Evolutionary conservation across 2,888 invertebrate species (phyloP).

Genomic region (Trissolcus japonicus): DNA sequence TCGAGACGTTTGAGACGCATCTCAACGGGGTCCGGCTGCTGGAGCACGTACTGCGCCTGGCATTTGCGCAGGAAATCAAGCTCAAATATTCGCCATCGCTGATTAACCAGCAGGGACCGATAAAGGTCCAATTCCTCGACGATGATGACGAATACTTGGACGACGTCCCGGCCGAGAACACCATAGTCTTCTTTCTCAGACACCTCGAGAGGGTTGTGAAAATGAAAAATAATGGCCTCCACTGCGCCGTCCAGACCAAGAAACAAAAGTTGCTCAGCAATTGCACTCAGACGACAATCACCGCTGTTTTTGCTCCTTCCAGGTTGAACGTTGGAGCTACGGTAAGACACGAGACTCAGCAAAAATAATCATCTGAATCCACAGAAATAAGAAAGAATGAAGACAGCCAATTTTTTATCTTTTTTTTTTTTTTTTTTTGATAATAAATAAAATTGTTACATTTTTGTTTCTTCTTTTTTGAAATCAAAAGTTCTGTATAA

Average conservation of each 20-base stretch:
- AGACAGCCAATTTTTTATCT: not conserved
- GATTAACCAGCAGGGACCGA: constrained; percentile 36
- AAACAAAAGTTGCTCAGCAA: constrained; percentile 51
- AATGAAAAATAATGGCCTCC: constrained; percentile 58
- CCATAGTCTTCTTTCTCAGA: constrained; percentile 60
- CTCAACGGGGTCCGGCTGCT: constrained; percentile 62
- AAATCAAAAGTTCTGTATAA: too few species aligned
- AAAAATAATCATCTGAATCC: not conserved
- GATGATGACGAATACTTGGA: constrained; percentile 61
- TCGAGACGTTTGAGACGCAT: constrained; percentile 61
- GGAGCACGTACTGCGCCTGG: constrained; percentile 63
- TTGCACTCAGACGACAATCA: constrained; percentile 62
- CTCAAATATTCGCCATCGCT: constrained; percentile 58
- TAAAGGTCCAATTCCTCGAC: constrained; percentile 61
- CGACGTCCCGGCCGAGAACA: constrained; percentile 47
- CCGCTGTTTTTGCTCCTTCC: constrained; percentile 57
- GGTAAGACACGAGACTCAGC: constrained; percentile 49
- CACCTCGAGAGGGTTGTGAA: constrained; percentile 57
- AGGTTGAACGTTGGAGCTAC: constrained; percentile 61
- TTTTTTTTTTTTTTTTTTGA: not conserved
- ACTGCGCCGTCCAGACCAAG: constrained; percentile 64
- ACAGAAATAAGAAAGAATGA: too few species aligned
- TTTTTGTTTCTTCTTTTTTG: too few species aligned
- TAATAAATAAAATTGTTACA: too few species aligned
- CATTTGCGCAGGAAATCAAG: constrained; percentile 59